Conservation (phyloP, 2,888 invertebrate genomes). For the Tenthredo mesomela region DNA sequence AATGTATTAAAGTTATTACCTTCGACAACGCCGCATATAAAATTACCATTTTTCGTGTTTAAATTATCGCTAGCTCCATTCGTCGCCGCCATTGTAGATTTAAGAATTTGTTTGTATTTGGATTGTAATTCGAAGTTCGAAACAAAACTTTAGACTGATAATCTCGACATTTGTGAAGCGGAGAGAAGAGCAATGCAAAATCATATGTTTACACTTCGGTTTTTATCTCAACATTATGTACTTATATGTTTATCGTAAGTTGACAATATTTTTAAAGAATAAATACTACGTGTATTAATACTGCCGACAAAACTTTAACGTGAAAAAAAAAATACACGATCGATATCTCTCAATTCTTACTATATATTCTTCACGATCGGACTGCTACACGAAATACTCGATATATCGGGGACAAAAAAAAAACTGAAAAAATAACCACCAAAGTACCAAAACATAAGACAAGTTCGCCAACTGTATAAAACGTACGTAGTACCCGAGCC, state of each 20-base stretch:
- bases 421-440: slow-evolving; percentile 11
- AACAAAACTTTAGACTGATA: neutral
- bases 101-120: slow-evolving; percentile 29
- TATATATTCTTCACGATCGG: neutral
- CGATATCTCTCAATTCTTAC: slow-evolving; percentile 27
- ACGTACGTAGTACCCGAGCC: too few species aligned
- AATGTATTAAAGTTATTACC: slow-evolving; percentile 80
- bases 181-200: neutral
- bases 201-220: neutral
- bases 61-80: slow-evolving; percentile 81
- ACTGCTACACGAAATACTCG: neutral
- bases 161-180: slow-evolving; percentile 5
- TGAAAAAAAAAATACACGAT: slow-evolving; percentile 1
- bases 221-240: neutral
- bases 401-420: slow-evolving; percentile 4
- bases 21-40: slow-evolving; percentile 96
- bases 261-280: slow-evolving; percentile 14
- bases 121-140: neutral
- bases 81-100: slow-evolving; percentile 73
- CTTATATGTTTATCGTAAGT: neutral
- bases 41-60: slow-evolving; percentile 86
- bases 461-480: neutral
- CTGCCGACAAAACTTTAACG: neutral
- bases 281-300: slow-evolving; percentile 23
- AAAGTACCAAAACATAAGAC: neutral